Evolutionary conservation across 1,140 invertebrate species (phyloP).

Genomic region (Charaxes varanes): DNA sequence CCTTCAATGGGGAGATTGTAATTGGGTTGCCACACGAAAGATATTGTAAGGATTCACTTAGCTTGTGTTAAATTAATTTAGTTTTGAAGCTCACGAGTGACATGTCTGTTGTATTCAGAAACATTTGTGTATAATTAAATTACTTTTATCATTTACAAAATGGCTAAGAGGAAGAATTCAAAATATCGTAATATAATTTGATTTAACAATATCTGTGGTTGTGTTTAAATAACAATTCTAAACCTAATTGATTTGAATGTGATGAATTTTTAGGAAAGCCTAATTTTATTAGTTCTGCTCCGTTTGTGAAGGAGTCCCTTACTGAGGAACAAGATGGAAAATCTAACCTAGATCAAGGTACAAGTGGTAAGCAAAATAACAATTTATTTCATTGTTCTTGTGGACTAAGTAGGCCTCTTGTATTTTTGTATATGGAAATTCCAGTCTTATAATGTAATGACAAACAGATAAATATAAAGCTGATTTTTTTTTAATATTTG

Average conservation of each 20-base stretch:
- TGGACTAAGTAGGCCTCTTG: no score
- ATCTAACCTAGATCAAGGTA: constrained; percentile 36
- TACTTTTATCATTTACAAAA: constrained; percentile 11
- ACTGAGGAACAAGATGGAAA: constrained; percentile 31
- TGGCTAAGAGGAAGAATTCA: constrained; percentile 22
- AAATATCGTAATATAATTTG: constrained; percentile 14
- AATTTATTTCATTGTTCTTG: no score
- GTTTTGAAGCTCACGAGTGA: neutral
- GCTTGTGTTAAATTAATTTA: constrained; percentile 9
- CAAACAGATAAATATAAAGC: no score
- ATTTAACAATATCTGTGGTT: neutral
- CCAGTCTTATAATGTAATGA: no score
- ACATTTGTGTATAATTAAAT: constrained; percentile 11
- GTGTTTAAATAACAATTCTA: neutral
- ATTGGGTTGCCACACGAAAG: neutral
- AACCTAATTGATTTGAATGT: constrained; percentile 1
- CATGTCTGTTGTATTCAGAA: no score
- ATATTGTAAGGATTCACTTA: constrained; percentile 12
- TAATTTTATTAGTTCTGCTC: constrained; percentile 39
- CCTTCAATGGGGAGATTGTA: neutral
- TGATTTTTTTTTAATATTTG: no score
- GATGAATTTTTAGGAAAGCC: constrained; percentile 35
- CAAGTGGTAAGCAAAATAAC: constrained; percentile 43
- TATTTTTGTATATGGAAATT: no score
- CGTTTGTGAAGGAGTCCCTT: constrained; percentile 36